phyloP scores from a whole-genome alignment of 2,113 vertebrate species.

The Carassius auratus region DNA sequence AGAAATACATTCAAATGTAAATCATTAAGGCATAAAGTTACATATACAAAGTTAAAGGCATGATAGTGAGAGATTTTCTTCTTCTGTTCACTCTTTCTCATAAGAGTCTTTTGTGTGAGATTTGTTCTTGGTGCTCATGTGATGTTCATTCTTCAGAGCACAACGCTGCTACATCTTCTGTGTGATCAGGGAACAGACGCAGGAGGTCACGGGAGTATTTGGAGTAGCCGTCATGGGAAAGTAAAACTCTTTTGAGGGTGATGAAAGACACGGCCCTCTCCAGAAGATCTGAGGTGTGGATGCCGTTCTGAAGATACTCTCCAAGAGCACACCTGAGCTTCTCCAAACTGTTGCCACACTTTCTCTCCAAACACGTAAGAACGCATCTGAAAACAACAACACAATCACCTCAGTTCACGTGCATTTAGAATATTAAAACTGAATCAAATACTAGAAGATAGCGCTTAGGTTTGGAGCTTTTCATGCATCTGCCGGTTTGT shows the following conservation, averaged over 20 bases:
- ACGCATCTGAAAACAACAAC: slow-evolving; percentile 68
- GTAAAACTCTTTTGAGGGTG: slow-evolving; percentile 73
- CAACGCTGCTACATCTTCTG: slow-evolving; percentile 22
- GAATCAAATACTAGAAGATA: neutral
- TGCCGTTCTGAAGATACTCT: slow-evolving; percentile 70
- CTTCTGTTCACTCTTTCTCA: neutral
- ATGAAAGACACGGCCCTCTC: slow-evolving; percentile 75
- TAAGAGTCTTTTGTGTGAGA: neutral
- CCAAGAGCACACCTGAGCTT: slow-evolving; percentile 72
- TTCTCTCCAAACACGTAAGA: slow-evolving; percentile 73
- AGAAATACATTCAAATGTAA: slow-evolving; percentile 5
- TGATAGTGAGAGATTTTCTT: too few relatives aligned
- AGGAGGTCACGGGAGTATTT: slow-evolving; percentile 74
- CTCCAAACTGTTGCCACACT: slow-evolving; percentile 72
- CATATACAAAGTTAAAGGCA: too few relatives aligned
- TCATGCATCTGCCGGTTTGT: neutral
- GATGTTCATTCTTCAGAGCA: slow-evolving; percentile 31
- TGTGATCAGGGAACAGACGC: slow-evolving; percentile 67
- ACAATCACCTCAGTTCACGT: slow-evolving; percentile 44
- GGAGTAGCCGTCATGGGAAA: slow-evolving; percentile 74
- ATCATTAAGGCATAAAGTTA: neutral
- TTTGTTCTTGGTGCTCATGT: neutral
- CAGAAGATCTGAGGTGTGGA: slow-evolving; percentile 71
- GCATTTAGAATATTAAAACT: neutral
- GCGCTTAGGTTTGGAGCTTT: neutral